These are phyloP conservation scores for Spatulosminthurus flaviceps DNA, from an alignment of 2,888 invertebrate genomes.

Conservation along the genomic window DNA sequence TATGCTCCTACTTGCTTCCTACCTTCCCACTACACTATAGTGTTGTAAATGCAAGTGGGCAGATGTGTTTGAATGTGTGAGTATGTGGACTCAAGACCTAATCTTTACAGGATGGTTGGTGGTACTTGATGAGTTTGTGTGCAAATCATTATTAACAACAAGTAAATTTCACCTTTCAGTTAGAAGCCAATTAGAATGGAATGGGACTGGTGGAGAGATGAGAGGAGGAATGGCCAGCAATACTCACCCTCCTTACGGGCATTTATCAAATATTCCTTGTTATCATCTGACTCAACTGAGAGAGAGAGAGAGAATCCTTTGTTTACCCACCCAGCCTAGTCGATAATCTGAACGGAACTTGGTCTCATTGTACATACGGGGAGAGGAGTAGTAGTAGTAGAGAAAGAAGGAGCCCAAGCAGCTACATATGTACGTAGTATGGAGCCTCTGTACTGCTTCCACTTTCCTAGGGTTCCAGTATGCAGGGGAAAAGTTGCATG, in stretches of 20 bases:
- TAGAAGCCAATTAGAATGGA: slow-evolving; percentile 34
- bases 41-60: background rate
- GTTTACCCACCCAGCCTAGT: slow-evolving; percentile 52
- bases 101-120: background rate
- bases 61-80: background rate
- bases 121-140: slow-evolving; percentile 17
- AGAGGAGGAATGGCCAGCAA: background rate
- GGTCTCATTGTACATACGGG: background rate
- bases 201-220: slow-evolving; percentile 14
- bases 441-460: background rate
- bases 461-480: background rate
- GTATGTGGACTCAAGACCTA: background rate
- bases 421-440: background rate
- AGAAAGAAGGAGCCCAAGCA: background rate
- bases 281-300: slow-evolving; percentile 24
- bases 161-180: slow-evolving; percentile 20
- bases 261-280: slow-evolving; percentile 23
- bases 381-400: background rate
- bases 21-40: no score
- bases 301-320: slow-evolving; percentile 51
- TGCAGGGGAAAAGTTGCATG: background rate
- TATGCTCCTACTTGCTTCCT: no score
- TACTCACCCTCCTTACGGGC: background rate
- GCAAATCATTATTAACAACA: slow-evolving; percentile 35
- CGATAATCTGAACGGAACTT: slow-evolving; percentile 51